Evolutionary conservation across 2,888 invertebrate species (phyloP), one percentile per base, ranked within the genome.

Genomic region (Diploptera punctata): DNA sequence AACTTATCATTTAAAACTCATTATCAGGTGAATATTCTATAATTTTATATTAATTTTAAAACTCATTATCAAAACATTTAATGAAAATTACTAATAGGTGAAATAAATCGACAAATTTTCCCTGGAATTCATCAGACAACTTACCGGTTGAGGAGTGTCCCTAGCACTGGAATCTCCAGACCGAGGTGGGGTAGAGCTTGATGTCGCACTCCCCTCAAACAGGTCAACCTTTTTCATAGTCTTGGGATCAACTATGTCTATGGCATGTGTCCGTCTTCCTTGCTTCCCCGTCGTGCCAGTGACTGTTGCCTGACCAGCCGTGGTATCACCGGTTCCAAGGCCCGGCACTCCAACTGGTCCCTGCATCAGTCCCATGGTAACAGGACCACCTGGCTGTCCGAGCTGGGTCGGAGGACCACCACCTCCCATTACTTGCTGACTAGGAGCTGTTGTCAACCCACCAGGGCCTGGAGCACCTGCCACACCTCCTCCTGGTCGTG

Each of bases 81-180:
- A n/a, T n/a, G n/a, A n/a, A n/a, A n/a, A n/a, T n/a, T n/a, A n/a
- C n/a, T n/a, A n/a, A n/a, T n/a, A n/a, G n/a, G n/a, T n/a, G n/a
- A n/a, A n/a, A n/a, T n/a, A n/a, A n/a, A n/a, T n/a, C n/a, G n/a
- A n/a, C n/a, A n/a, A n/a, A n/a, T n/a, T n/a, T n/a, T n/a, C n/a
- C n/a, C n/a, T n/a, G n/a, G n/a, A n/a, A n/a, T n/a, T n/a, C n/a
- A n/a, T n/a, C n/a, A n/a, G n/a, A n/a, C n/a, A n/a, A 72, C 75
- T 73, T 60, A 76, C 76, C 60, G 75, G 75, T 52, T 76, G 76
- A 24, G 76, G 76, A n/a, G 76, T 76, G 33, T 75, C 72, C 33
- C 76, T 60, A 7, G 75, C 75, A 73, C 76, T 76, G 7, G 76
- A 76, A 16, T 76, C 75, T 47, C 76, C 76, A 18, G 76, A 76